phyloP scores from a whole-genome alignment of 2,113 vertebrate genomes.

The Fregata magnificens region DNA sequence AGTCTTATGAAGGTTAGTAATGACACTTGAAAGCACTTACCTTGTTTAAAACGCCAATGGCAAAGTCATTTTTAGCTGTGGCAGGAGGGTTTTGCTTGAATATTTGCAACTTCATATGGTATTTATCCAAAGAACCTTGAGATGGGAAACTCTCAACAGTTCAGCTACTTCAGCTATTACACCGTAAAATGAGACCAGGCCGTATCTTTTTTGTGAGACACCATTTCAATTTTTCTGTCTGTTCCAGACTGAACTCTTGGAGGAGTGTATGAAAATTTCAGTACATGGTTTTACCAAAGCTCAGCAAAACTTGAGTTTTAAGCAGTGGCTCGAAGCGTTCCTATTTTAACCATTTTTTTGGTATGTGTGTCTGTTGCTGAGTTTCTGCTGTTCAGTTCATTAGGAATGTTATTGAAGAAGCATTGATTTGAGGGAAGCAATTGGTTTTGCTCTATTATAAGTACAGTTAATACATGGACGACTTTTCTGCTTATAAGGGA shows the following conservation, averaged over 20 bases:
- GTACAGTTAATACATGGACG: slow-evolving; percentile 60
- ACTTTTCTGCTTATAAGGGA: slow-evolving; percentile 66
- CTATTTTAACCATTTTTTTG: neutral
- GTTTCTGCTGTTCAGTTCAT: slow-evolving; percentile 53
- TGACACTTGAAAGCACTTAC: neutral
- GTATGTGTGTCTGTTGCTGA: neutral
- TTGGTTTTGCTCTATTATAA: slow-evolving; percentile 64
- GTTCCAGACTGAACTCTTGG: neutral
- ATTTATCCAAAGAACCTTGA: neutral
- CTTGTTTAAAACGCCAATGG: neutral
- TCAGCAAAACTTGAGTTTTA: slow-evolving; percentile 1
- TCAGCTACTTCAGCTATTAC: neutral
- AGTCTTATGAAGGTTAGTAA: neutral
- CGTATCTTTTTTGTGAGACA: neutral
- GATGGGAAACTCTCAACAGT: neutral
- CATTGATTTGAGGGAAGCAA: slow-evolving; percentile 57
- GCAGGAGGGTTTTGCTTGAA: neutral
- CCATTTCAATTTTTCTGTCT: neutral
- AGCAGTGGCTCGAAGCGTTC: neutral
- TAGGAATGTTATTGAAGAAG: slow-evolving; percentile 55
- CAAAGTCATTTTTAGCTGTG: neutral
- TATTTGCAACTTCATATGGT: neutral
- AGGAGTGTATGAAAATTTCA: neutral
- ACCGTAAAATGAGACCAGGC: neutral
- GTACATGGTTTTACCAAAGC: neutral